Conservation (phyloP, 1,140 invertebrate genomes). For the Pseudomyrmex sp. region DNA sequence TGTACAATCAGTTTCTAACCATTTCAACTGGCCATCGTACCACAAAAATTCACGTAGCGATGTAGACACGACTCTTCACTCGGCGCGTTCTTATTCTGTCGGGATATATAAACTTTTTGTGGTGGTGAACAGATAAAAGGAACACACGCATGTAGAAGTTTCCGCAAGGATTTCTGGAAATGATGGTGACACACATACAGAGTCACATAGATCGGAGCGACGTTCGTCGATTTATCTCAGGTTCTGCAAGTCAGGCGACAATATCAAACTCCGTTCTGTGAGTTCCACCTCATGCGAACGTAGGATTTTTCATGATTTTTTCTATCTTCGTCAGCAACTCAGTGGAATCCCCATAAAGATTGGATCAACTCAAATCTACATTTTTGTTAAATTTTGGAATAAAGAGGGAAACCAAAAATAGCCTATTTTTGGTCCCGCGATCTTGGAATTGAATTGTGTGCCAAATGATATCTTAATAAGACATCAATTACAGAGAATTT, state of each 20-base stretch:
- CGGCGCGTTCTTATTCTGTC: slow-evolving; percentile 19
- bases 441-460: too few species aligned
- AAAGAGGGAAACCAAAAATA: too few species aligned
- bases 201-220: background rate
- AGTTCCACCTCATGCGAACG: background rate
- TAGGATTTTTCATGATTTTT: slow-evolving; percentile 17
- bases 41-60: slow-evolving; percentile 43
- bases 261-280: slow-evolving; percentile 1
- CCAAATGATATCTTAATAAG: too few species aligned
- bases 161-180: background rate
- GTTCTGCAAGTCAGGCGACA: slow-evolving; percentile 19
- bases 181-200: background rate
- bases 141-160: background rate
- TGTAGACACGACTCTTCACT: slow-evolving; percentile 45
- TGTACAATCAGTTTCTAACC: slow-evolving; percentile 75
- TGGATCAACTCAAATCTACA: background rate
- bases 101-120: slow-evolving; percentile 32
- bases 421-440: too few species aligned
- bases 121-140: slow-evolving; percentile 10
- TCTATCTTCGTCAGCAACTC: background rate
- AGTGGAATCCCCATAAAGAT: background rate
- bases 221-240: slow-evolving; percentile 10
- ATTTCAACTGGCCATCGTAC: slow-evolving; percentile 66
- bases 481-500: too few species aligned
- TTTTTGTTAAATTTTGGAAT: background rate